Evolutionary conservation across 2,113 vertebrate species (phyloP).

Genomic region (Colossoma macropomum): DNA sequence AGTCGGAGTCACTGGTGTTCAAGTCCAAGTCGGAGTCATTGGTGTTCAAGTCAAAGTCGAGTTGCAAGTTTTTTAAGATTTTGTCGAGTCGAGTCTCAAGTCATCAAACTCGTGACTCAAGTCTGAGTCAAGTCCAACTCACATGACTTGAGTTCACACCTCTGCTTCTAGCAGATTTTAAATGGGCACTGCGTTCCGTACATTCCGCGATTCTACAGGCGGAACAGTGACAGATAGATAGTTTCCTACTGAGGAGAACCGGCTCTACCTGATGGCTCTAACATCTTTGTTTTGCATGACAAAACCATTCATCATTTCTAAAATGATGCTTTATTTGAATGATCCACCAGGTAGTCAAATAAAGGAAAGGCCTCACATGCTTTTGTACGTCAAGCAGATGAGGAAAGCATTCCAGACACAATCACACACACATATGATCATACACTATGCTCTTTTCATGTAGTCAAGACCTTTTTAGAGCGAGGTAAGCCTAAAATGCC

Average conservation of each 20-base stretch:
- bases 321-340: slow-evolving; percentile 6
- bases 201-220: slow-evolving; percentile 15
- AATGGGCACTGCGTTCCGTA: neutral
- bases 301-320: slow-evolving; percentile 1
- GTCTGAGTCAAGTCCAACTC: no score
- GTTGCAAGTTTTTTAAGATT: no score
- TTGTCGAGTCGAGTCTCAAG: no score
- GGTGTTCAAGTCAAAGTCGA: no score
- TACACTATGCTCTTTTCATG: no score
- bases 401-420: neutral
- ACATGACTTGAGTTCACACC: no score
- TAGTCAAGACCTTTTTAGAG: no score
- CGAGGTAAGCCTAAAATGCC: no score
- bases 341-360: neutral
- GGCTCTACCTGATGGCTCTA: neutral
- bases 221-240: neutral
- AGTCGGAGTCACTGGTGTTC: no score
- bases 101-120: no score
- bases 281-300: slow-evolving; percentile 9
- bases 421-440: neutral
- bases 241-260: neutral
- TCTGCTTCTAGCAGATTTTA: no score
- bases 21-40: no score
- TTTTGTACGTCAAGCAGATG: neutral
- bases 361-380: neutral